These are phyloP conservation scores for Papilio protenor DNA, from an alignment of 2,888 invertebrate species.

Conservation along the genomic window DNA sequence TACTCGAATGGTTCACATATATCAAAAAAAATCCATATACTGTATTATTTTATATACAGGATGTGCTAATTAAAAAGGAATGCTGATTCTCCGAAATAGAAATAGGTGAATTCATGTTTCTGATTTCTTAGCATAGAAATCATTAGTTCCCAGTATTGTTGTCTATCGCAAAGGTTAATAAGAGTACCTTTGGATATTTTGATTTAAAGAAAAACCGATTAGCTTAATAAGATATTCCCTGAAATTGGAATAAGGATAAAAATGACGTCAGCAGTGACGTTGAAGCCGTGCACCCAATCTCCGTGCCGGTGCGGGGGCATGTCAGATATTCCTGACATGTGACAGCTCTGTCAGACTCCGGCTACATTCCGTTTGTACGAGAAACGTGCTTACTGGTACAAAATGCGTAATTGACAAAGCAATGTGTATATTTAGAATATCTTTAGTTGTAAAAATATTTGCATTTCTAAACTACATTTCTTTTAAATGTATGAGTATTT, in stretches of 20 bases:
- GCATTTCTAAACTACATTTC: too few relatives aligned
- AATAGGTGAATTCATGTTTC: not conserved
- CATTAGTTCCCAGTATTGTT: not conserved
- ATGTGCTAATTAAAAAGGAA: not conserved
- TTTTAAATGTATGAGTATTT: too few relatives aligned
- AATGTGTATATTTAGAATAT: not conserved
- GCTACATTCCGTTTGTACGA: constrained; percentile 27
- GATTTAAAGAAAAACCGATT: not conserved
- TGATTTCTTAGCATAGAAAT: not conserved
- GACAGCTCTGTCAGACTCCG: constrained; percentile 27
- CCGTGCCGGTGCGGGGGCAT: not conserved
- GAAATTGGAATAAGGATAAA: not conserved
- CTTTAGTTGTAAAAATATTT: not conserved
- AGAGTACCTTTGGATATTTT: not conserved
- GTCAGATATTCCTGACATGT: constrained; percentile 35
- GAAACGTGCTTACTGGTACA: constrained; percentile 31
- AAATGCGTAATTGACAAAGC: constrained; percentile 15
- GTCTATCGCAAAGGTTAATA: not conserved
- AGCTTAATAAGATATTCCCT: not conserved
- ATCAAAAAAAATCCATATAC: not conserved
- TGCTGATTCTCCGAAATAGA: not conserved
- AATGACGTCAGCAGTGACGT: constrained; percentile 16
- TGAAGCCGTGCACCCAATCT: constrained; percentile 21
- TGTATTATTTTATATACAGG: not conserved
- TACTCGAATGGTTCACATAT: not conserved